Conservation (phyloP, 2,888 invertebrate genomes). For the Dasypogon diadema region DNA sequence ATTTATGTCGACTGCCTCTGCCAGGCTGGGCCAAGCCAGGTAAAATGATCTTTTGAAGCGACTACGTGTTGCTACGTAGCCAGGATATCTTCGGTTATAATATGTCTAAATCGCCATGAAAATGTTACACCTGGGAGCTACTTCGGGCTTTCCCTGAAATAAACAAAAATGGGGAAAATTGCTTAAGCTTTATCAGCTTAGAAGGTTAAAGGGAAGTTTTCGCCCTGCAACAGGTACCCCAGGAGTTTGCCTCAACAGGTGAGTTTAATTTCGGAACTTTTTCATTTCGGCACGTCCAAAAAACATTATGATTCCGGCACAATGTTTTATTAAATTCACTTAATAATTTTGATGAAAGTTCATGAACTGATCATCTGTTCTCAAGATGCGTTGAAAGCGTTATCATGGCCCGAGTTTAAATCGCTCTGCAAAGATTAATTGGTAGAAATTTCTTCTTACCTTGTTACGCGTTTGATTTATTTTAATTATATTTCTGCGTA, state of each 20-base stretch:
- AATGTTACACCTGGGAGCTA: constrained; percentile 51
- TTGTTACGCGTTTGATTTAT: no score
- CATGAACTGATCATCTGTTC: no score
- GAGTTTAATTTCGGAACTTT: constrained; percentile 37
- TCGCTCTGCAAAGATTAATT: no score
- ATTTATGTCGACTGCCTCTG: constrained; percentile 29
- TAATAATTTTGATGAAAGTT: no score
- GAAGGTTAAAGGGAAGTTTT: constrained; percentile 22
- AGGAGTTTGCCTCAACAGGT: constrained; percentile 38
- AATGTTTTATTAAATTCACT: no score
- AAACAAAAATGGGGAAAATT: constrained; percentile 45
- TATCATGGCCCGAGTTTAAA: no score
- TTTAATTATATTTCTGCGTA: no score
- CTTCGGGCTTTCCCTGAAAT: constrained; percentile 22
- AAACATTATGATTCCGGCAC: no score
- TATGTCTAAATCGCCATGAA: constrained; percentile 47
- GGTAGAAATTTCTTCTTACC: no score
- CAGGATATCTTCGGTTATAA: constrained; percentile 37
- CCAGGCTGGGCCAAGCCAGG: constrained; percentile 1
- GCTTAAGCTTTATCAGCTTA: constrained; percentile 43
- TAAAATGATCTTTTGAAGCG: constrained; percentile 34
- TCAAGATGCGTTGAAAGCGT: no score
- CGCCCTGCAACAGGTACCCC: constrained; percentile 24
- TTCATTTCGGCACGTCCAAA: neutral
- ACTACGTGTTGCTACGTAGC: constrained; percentile 34